Evolutionary conservation across 2,888 invertebrate genomes (phyloP).

Genomic region (Yponomeuta cagnagella): DNA sequence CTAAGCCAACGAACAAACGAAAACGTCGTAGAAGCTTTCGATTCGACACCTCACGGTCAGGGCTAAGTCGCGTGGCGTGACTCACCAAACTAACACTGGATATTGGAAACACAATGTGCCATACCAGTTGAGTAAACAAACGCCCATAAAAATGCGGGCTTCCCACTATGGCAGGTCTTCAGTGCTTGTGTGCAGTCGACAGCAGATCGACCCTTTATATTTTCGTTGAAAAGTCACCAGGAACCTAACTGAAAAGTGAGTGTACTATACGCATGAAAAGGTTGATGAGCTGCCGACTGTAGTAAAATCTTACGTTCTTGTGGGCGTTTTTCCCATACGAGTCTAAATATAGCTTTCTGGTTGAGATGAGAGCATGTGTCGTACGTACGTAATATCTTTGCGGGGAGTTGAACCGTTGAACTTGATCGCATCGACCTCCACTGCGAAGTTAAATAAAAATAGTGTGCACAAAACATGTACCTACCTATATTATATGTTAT

Average conservation of each 20-base stretch:
- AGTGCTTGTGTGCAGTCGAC: background rate
- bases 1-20: background rate
- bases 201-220: too few relatives aligned
- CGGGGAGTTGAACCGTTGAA: conserved; percentile 62
- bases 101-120: background rate
- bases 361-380: conserved; percentile 11
- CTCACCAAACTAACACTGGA: background rate
- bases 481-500: too few relatives aligned
- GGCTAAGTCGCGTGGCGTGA: conserved; percentile 7
- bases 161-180: background rate
- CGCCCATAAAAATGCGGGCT: background rate
- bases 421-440: conserved; percentile 60
- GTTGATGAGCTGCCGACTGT: background rate
- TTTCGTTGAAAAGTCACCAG: too few relatives aligned
- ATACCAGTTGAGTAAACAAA: conserved; percentile 15
- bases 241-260: too few relatives aligned
- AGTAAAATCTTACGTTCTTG: conserved; percentile 20
- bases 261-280: too few relatives aligned
- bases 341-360: conserved; percentile 13
- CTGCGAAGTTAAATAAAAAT: conserved; percentile 46
- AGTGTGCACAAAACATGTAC: conserved; percentile 22
- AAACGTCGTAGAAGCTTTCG: background rate
- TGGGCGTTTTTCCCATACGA: conserved; percentile 19
- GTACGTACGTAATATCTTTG: conserved; percentile 34
- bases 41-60: conserved; percentile 7